Conservation (phyloP, 2,888 invertebrate species). For the Nomada goodeniana region DNA sequence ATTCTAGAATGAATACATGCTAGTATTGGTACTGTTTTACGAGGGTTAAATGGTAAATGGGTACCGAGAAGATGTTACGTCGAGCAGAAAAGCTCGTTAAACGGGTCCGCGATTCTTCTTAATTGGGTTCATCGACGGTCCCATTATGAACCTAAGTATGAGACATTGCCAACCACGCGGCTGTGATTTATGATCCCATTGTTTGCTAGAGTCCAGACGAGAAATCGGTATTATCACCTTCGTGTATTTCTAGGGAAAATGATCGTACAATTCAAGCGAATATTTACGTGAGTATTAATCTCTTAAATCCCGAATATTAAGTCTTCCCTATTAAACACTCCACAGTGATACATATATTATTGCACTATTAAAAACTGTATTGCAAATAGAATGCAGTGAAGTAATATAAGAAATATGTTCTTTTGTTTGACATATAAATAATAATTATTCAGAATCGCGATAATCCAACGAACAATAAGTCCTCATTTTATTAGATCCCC, state of each 20-base stretch:
- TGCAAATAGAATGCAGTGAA: no score
- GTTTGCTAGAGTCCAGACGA: slow-evolving; percentile 19
- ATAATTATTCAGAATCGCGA: no score
- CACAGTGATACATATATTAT: no score
- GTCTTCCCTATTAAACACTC: no score
- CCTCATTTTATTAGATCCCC: neutral
- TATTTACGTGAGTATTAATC: neutral
- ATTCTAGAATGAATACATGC: no score
- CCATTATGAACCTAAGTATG: slow-evolving; percentile 19
- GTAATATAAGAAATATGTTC: no score
- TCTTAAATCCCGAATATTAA: neutral
- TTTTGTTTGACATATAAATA: no score
- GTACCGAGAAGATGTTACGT: neutral
- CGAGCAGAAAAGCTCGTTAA: slow-evolving; percentile 21
- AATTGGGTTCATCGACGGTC: slow-evolving; percentile 31
- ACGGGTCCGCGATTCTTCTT: slow-evolving; percentile 21
- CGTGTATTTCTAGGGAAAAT: neutral
- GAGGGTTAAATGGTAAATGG: neutral
- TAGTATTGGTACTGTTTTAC: neutral
- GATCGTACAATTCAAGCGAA: neutral
- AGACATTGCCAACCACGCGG: slow-evolving; percentile 3
- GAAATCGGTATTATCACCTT: slow-evolving; percentile 7
- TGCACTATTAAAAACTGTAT: no score
- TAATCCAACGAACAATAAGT: neutral
- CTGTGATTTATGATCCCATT: slow-evolving; percentile 13